Percentiles rank a stretch among this genome's conserved stretches.
Conservation (phyloP, 2,113 vertebrate genomes). For the Orcinus orca region DNA sequence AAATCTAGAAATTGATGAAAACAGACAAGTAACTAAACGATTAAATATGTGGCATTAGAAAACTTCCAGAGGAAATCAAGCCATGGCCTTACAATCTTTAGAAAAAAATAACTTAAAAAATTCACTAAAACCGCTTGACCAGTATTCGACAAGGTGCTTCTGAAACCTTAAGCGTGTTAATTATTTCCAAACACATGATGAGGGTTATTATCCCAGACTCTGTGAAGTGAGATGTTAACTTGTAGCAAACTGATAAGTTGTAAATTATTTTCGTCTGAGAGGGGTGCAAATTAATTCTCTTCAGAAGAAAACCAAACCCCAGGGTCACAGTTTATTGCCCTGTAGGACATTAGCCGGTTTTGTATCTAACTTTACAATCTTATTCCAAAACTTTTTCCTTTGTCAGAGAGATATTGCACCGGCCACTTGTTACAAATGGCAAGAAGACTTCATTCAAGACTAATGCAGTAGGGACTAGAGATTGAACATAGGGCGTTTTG, state of each 20-base stretch:
- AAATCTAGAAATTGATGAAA: conserved; percentile 32
- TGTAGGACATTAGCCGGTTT: background rate
- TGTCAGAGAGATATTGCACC: background rate
- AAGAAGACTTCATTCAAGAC: background rate
- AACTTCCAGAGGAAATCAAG: background rate
- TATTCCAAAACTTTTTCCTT: background rate
- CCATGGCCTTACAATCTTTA: background rate
- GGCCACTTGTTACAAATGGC: background rate
- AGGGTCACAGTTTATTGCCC: background rate
- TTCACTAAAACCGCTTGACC: background rate
- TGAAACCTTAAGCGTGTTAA: conserved; percentile 34
- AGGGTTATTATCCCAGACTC: background rate
- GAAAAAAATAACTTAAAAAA: background rate
- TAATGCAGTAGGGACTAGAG: background rate
- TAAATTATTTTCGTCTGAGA: conserved; percentile 9
- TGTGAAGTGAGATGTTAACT: conserved; percentile 22
- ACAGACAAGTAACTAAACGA: background rate
- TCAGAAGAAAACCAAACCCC: background rate
- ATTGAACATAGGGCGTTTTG: background rate
- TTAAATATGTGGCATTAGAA: background rate
- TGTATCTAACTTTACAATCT: background rate
- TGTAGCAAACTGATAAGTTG: background rate
- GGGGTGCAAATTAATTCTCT: background rate
- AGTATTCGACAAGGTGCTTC: conserved; percentile 17
- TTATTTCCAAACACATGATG: background rate